A percentile compares a stretch with the other conserved stretches of the same genome.
These are phyloP conservation scores for Sympetrum striolatum DNA, from an alignment of 2,888 invertebrate genomes.

Conservation along the genomic window DNA sequence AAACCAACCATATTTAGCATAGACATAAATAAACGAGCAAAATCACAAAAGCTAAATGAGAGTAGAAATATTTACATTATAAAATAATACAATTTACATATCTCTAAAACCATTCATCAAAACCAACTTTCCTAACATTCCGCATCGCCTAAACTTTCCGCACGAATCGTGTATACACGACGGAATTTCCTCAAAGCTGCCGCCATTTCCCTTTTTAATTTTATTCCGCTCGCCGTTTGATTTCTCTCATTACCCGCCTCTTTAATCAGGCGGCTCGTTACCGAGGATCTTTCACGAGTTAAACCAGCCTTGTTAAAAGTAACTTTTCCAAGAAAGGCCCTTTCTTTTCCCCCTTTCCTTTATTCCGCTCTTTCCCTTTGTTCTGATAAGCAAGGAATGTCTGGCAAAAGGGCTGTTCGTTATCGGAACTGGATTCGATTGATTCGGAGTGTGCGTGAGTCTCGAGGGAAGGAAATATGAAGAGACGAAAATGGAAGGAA, in stretches of 20 bases:
- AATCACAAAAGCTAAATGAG: no score
- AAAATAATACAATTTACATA: no score
- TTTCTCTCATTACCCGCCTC: not conserved
- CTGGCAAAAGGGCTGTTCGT: not conserved
- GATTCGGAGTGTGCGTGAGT: not conserved
- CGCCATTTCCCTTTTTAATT: not conserved
- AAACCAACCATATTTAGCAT: no score
- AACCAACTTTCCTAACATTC: no score
- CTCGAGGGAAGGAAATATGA: not conserved
- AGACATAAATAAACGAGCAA: no score
- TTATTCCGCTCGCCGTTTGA: not conserved
- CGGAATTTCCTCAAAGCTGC: no score
- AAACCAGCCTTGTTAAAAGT: constrained; percentile 6
- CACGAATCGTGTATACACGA: no score
- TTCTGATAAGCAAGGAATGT: not conserved
- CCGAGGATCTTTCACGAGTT: not conserved
- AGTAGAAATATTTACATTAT: no score
- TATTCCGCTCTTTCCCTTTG: not conserved
- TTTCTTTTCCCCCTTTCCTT: not conserved
- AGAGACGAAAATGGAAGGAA: no score
- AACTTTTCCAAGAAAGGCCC: not conserved
- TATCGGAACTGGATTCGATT: not conserved
- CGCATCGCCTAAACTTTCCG: no score
- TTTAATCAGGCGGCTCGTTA: constrained; percentile 3
- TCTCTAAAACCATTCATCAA: no score